A percentile compares a stretch with the other conserved stretches of the same genome.
Evolutionary conservation across 2,797 vertebrate genomes (phyloP).

Genomic region (Channa striata): DNA sequence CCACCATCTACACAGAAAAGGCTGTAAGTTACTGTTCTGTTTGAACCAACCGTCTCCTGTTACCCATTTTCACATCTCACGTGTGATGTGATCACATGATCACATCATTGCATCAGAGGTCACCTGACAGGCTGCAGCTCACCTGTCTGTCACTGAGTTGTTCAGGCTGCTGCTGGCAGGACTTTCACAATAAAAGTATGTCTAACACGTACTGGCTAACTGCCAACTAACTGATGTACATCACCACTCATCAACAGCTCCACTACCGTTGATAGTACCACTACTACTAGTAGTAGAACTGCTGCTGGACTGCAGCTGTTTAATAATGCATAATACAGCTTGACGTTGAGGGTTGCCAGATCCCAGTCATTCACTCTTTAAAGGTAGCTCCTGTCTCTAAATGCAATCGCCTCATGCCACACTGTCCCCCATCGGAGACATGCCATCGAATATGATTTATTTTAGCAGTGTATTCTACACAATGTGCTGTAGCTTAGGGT

Average conservation of each 20-base stretch:
- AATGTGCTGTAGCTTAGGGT: conserved; percentile 53
- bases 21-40: too few species aligned
- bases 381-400: conserved; percentile 2
- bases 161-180: too few species aligned
- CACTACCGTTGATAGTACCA: not conserved
- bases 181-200: too few species aligned
- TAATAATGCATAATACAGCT: not conserved
- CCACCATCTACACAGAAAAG: too few species aligned
- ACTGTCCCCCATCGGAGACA: conserved; percentile 6
- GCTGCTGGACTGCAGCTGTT: not conserved
- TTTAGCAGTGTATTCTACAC: conserved; percentile 29
- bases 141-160: too few species aligned
- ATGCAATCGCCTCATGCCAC: not conserved
- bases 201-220: too few species aligned
- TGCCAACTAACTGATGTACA: not conserved
- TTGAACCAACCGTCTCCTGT: too few species aligned
- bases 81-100: too few species aligned
- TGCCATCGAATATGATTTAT: conserved; percentile 45
- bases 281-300: too few species aligned
- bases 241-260: not conserved
- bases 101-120: too few species aligned
- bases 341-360: not conserved
- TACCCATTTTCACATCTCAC: too few species aligned
- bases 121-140: too few species aligned
- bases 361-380: not conserved